phyloP scores from a whole-genome alignment of 2,888 invertebrate genomes.

The Catocala sponsa region DNA sequence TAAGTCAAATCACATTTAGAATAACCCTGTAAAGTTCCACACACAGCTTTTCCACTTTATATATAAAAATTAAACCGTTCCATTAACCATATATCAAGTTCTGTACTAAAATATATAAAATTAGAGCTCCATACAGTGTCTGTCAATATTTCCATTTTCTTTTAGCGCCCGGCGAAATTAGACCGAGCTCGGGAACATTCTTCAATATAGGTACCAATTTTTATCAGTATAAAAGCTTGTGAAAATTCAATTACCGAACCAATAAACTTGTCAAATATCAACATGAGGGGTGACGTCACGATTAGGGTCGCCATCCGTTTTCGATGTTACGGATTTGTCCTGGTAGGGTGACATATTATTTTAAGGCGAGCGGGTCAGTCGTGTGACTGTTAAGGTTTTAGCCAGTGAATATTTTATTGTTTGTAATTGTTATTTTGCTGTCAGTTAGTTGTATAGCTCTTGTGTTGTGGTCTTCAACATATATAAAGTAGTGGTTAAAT shows the following conservation, averaged over 20 bases:
- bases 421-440: neutral
- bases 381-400: neutral
- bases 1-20: no score
- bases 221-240: constrained; percentile 71
- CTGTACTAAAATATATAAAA: constrained; percentile 30
- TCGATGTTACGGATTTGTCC: constrained; percentile 34
- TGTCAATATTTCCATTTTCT: constrained; percentile 54
- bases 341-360: constrained; percentile 28
- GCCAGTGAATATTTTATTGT: neutral
- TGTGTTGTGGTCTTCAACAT: no score
- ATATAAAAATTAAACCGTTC: neutral
- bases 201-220: constrained; percentile 63
- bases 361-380: constrained; percentile 16
- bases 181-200: constrained; percentile 45
- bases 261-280: constrained; percentile 81
- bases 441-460: no score
- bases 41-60: no score
- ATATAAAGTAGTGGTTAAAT: no score
- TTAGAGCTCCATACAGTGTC: constrained; percentile 33
- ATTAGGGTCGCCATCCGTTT: constrained; percentile 46
- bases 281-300: constrained; percentile 56
- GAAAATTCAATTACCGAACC: constrained; percentile 78
- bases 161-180: constrained; percentile 46
- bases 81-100: constrained; percentile 2
- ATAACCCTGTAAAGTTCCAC: no score